phyloP scores from a whole-genome alignment of 2,797 vertebrate genomes.

The Hoplostethus mediterraneus region DNA sequence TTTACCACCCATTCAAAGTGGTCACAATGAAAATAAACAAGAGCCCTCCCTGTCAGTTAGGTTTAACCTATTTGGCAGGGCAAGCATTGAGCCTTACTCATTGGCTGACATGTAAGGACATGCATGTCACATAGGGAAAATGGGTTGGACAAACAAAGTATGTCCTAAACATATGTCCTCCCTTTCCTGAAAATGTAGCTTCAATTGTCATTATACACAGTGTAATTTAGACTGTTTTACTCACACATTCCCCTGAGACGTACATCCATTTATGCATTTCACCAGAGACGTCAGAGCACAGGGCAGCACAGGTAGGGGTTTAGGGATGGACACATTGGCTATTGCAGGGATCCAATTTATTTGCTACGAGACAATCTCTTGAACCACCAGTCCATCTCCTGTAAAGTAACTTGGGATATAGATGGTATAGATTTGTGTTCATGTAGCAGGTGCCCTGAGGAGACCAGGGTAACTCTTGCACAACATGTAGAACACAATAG shows the following conservation, averaged over 20 bases:
- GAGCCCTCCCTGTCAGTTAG: neutral
- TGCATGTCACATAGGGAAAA: neutral
- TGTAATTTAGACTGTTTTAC: too few species aligned
- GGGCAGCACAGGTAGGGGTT: neutral
- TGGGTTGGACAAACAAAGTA: neutral
- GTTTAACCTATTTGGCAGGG: neutral
- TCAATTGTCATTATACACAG: too few species aligned
- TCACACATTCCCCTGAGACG: too few species aligned
- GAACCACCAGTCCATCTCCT: constrained; percentile 16
- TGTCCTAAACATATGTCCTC: neutral
- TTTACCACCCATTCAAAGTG: neutral
- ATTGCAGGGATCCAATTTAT: neutral
- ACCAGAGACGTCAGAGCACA: neutral
- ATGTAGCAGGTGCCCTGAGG: constrained; percentile 31
- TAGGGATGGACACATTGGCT: constrained; percentile 8
- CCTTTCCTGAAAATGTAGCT: neutral
- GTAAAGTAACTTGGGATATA: constrained; percentile 10
- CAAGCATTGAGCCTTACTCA: neutral
- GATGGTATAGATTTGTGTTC: constrained; percentile 45
- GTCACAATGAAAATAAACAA: neutral
- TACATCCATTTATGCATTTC: neutral
- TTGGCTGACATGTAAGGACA: neutral
- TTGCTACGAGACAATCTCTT: constrained; percentile 20
- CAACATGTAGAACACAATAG: constrained; percentile 55
- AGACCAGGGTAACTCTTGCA: constrained; percentile 61